These are phyloP conservation scores for Orientallactaga sibirica DNA, from an alignment of 2,797 vertebrate genomes.

Conservation along the genomic window DNA sequence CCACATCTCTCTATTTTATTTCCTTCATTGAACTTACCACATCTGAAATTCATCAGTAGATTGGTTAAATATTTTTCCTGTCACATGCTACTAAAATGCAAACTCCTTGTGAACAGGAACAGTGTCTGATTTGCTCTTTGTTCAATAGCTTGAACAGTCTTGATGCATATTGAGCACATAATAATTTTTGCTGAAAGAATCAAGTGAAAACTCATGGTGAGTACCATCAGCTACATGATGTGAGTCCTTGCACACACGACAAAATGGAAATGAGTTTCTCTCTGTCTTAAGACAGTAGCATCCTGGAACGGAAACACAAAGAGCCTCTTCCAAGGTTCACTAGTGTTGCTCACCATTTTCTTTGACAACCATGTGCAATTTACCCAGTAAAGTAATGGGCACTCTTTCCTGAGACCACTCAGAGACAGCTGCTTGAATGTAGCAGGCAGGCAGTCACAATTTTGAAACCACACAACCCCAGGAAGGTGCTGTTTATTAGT, in stretches of 20 bases:
- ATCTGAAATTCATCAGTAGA: neutral
- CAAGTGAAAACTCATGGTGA: neutral
- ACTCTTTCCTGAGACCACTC: neutral
- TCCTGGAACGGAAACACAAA: neutral
- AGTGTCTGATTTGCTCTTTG: constrained; percentile 17
- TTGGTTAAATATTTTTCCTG: neutral
- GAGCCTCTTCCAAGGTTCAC: neutral
- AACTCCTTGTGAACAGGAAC: neutral
- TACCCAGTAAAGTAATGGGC: neutral
- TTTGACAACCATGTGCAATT: neutral
- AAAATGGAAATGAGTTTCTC: neutral
- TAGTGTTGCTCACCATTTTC: neutral
- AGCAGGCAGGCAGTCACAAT: neutral
- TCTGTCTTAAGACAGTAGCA: neutral
- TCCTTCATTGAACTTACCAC: neutral
- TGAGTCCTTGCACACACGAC: neutral
- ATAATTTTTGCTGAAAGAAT: constrained; percentile 39
- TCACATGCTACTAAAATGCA: neutral
- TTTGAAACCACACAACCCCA: neutral
- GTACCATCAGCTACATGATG: neutral
- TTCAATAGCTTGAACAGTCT: neutral
- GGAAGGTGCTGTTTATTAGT: neutral
- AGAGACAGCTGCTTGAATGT: neutral
- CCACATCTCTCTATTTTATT: neutral
- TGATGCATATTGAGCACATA: neutral